A percentile compares a stretch with the other conserved stretches of the same genome.
Evolutionary conservation across 2,888 invertebrate genomes (phyloP).

Genomic region (Flexamia atlantica): DNA sequence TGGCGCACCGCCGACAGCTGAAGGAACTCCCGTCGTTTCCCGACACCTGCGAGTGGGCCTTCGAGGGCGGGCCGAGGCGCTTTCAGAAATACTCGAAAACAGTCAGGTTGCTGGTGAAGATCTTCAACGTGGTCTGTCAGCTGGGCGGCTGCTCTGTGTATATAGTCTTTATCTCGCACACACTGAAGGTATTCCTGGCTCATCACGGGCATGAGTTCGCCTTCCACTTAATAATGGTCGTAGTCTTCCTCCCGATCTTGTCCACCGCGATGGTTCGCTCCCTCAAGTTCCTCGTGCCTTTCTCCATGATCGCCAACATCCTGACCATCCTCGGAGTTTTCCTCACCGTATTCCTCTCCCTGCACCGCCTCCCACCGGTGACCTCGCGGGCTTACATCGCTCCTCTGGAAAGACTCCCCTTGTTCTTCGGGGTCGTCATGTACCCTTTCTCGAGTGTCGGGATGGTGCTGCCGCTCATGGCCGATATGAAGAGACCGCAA

Average conservation of each 20-base stretch:
- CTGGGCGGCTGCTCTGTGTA: slow-evolving; percentile 99
- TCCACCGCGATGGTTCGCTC: slow-evolving; percentile 86
- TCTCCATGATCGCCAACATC: slow-evolving; percentile 88
- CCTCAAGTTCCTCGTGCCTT: slow-evolving; percentile 86
- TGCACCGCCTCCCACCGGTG: slow-evolving; percentile 84
- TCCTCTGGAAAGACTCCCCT: slow-evolving; percentile 79
- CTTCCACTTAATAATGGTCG: slow-evolving; percentile 84
- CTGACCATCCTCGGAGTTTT: slow-evolving; percentile 84
- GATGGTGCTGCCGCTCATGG: slow-evolving; percentile 94
- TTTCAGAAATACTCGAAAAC: slow-evolving; percentile 68
- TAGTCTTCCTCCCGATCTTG: slow-evolving; percentile 85
- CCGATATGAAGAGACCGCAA: slow-evolving; percentile 90
- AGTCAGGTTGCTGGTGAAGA: slow-evolving; percentile 49
- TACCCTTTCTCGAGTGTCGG: slow-evolving; percentile 99
- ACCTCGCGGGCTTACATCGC: slow-evolving; percentile 81
- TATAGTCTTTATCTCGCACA: slow-evolving; percentile 95
- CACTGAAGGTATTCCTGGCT: slow-evolving; percentile 86
- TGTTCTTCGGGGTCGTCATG: slow-evolving; percentile 97
- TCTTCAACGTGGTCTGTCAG: slow-evolving; percentile 83
- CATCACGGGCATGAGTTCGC: slow-evolving; percentile 78
- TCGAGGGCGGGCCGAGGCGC: slow-evolving; percentile 83
- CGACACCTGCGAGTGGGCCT: slow-evolving; percentile 88
- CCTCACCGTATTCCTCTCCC: slow-evolving; percentile 87
- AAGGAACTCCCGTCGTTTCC: slow-evolving; percentile 84
- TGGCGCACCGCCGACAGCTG: background rate